Evolutionary conservation across 1,140 invertebrate species (phyloP).

Genomic region (Alviniconcha marisindica): DNA sequence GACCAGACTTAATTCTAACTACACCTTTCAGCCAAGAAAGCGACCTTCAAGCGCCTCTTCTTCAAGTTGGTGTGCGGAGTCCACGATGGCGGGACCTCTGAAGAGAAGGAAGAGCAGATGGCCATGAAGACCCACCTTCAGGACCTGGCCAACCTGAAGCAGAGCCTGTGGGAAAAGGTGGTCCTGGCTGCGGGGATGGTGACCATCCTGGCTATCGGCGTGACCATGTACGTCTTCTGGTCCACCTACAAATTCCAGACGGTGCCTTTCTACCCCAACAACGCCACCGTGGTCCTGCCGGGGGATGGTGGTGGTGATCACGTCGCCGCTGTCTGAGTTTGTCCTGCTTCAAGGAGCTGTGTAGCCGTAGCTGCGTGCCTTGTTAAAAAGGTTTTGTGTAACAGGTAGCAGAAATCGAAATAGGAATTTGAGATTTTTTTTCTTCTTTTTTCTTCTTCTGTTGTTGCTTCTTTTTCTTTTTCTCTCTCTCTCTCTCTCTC

Average conservation of each 20-base stretch:
- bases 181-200: constrained; percentile 51
- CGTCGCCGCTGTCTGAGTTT: too few species aligned
- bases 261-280: constrained; percentile 37
- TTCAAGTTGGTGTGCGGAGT: constrained; percentile 12
- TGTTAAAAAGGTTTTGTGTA: not conserved
- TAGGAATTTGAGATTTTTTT: not conserved
- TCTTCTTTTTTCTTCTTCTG: not conserved
- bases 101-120: constrained; percentile 45
- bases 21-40: not conserved
- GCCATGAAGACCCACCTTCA: constrained; percentile 52
- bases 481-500: not conserved
- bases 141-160: constrained; percentile 56
- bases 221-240: constrained; percentile 61
- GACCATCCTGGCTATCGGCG: constrained; percentile 51
- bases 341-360: not conserved
- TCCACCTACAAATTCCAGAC: constrained; percentile 59
- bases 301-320: constrained; percentile 1
- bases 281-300: not conserved
- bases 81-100: constrained; percentile 44
- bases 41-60: constrained; percentile 1
- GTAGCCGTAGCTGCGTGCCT: not conserved
- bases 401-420: too few species aligned
- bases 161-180: constrained; percentile 45
- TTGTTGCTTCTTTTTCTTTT: not conserved
- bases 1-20: too few species aligned